Evolutionary conservation across 2,888 invertebrate species (phyloP).

Genomic region (Epinotia brunnichana): DNA sequence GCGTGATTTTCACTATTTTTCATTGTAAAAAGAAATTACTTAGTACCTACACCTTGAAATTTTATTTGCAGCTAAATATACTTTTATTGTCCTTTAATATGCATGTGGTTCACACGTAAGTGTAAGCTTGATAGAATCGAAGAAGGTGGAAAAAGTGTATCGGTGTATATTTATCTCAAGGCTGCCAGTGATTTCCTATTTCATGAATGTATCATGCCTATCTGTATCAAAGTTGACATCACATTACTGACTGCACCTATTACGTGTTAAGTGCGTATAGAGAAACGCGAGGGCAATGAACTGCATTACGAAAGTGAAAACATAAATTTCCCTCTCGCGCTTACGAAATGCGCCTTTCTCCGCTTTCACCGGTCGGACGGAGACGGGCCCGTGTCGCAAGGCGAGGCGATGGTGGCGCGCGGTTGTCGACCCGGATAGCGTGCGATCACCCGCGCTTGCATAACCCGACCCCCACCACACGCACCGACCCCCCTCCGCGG

Average conservation of each 20-base stretch:
- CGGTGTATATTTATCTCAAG: neutral
- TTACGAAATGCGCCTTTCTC: constrained; percentile 83
- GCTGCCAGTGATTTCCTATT: neutral
- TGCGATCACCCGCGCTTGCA: constrained; percentile 86
- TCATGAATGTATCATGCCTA: neutral
- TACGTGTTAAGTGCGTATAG: constrained; percentile 36
- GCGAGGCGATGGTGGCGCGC: constrained; percentile 56
- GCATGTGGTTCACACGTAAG: neutral
- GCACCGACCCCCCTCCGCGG: constrained; percentile 51
- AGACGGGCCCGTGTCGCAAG: constrained; percentile 70
- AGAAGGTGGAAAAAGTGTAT: neutral
- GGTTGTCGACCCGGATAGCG: constrained; percentile 87
- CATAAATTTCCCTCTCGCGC: constrained; percentile 81
- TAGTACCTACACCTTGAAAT: too few species aligned
- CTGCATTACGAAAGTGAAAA: constrained; percentile 81
- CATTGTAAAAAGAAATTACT: too few species aligned
- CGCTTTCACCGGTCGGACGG: constrained; percentile 77
- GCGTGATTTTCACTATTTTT: too few species aligned
- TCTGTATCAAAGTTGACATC: constrained; percentile 30
- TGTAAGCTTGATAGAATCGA: neutral
- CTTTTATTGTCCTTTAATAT: neutral
- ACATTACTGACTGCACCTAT: constrained; percentile 22
- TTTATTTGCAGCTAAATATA: neutral
- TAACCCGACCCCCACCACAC: constrained; percentile 65
- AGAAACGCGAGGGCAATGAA: constrained; percentile 63